phyloP scores from a whole-genome alignment of 2,888 invertebrate genomes.

The Lordiphosa fenestrarum region DNA sequence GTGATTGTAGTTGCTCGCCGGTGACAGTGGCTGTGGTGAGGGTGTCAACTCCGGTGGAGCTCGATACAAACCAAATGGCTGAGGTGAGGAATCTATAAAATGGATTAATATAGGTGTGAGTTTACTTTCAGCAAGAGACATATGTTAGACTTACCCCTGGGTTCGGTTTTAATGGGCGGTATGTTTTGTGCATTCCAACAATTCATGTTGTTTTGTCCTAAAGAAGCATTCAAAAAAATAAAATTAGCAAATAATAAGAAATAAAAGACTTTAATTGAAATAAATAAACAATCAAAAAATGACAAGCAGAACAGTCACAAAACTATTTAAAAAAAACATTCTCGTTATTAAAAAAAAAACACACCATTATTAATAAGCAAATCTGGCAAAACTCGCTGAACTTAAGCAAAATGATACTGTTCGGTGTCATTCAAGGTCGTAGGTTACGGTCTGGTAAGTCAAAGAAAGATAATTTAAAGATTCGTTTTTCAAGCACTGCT shows the following conservation, averaged over 20 bases:
- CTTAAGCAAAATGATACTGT: no score
- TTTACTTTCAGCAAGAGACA: no score
- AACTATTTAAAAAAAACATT: not conserved
- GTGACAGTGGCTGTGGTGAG: constrained; percentile 79
- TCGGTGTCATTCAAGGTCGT: no score
- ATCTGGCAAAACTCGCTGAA: no score
- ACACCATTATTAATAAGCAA: not conserved
- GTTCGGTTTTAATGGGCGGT: constrained; percentile 79
- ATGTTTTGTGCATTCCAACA: constrained; percentile 76
- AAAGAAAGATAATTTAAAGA: no score
- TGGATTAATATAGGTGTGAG: no score
- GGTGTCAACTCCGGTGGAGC: constrained; percentile 77
- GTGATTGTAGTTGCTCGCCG: constrained; percentile 72
- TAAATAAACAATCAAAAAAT: constrained; percentile 1
- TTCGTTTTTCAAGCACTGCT: no score
- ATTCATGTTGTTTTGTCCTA: constrained; percentile 65
- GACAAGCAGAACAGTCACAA: constrained; percentile 4
- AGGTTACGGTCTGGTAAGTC: no score
- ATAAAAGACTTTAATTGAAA: constrained; percentile 3
- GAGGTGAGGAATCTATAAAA: constrained; percentile 77
- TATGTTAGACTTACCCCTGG: constrained; percentile 70
- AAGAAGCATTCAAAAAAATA: constrained; percentile 16
- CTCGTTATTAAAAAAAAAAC: not conserved
- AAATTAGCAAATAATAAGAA: constrained; percentile 13
- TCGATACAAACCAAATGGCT: constrained; percentile 74